Evolutionary conservation across 2,797 vertebrate species (phyloP).

Genomic region (Syndactyla subalaris): DNA sequence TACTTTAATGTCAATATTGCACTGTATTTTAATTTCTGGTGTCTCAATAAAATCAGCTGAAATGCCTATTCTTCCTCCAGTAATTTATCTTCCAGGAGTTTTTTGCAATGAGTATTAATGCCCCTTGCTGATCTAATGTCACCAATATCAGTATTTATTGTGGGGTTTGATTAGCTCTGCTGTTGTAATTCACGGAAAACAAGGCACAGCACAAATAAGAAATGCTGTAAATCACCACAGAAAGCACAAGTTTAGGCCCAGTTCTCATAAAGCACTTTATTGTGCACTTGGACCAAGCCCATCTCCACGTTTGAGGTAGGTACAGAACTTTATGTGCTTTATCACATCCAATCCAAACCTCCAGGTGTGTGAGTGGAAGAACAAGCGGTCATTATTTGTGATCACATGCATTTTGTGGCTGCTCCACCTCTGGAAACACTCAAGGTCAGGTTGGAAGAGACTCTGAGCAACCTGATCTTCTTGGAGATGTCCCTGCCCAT

Average conservation of each 20-base stretch:
- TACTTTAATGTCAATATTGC: neutral
- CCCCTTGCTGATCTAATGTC: constrained; percentile 7
- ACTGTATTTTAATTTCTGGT: constrained; percentile 39
- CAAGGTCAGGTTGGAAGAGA: accelerated
- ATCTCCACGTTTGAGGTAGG: accelerated
- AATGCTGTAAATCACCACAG: neutral
- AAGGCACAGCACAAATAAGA: constrained; percentile 19
- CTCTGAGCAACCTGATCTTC: neutral
- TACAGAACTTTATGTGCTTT: neutral
- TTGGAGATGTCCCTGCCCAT: neutral
- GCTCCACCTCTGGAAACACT: neutral
- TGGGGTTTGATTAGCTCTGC: constrained; percentile 22
- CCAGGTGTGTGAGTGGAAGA: neutral
- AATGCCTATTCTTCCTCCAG: constrained; percentile 3
- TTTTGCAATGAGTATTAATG: constrained; percentile 43
- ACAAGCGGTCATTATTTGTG: neutral
- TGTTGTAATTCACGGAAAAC: constrained; percentile 33
- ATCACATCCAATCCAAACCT: neutral
- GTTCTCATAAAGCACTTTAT: neutral
- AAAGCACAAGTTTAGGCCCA: neutral
- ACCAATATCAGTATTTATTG: constrained; percentile 24
- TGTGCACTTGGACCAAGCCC: neutral
- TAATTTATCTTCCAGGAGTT: neutral
- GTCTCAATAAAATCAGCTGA: constrained; percentile 49
- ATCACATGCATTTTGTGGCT: neutral